These are phyloP conservation scores for Lepidochitona cinerea DNA, from an alignment of 2,888 invertebrate species.

Conservation along the genomic window DNA sequence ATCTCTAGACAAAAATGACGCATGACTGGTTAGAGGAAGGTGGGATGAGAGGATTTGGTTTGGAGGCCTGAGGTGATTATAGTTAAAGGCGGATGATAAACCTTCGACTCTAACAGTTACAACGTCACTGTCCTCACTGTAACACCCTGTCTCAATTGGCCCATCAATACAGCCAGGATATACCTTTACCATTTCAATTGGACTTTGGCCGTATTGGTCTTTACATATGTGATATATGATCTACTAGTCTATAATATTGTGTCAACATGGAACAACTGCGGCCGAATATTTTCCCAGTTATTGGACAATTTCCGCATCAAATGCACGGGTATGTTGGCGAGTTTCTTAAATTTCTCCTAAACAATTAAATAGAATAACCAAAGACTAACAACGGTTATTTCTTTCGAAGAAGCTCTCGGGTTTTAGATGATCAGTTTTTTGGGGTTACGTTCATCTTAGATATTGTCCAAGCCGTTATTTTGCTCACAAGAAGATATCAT, in stretches of 20 bases:
- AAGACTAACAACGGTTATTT: no score
- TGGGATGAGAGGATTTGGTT: background rate
- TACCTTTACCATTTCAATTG: background rate
- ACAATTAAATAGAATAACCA: no score
- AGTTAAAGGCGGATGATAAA: background rate
- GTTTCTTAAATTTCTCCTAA: no score
- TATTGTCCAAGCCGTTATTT: no score
- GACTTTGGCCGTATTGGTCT: background rate
- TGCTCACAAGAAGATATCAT: no score
- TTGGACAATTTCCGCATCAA: constrained; percentile 18
- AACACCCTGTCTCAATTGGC: no score
- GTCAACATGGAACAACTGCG: constrained; percentile 20
- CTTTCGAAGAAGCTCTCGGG: no score
- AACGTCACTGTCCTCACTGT: no score
- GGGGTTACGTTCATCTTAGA: no score
- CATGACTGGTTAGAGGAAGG: background rate
- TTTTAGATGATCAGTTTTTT: no score
- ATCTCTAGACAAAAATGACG: constrained; percentile 2
- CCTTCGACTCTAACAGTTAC: background rate
- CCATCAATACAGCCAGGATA: no score
- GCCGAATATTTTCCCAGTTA: constrained; percentile 24
- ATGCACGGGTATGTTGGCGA: constrained; percentile 25
- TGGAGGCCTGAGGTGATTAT: background rate
- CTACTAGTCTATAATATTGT: no score
- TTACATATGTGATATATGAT: background rate